These are phyloP conservation scores for Corapipo altera DNA, from an alignment of 2,113 vertebrate genomes.

Conservation along the genomic window DNA sequence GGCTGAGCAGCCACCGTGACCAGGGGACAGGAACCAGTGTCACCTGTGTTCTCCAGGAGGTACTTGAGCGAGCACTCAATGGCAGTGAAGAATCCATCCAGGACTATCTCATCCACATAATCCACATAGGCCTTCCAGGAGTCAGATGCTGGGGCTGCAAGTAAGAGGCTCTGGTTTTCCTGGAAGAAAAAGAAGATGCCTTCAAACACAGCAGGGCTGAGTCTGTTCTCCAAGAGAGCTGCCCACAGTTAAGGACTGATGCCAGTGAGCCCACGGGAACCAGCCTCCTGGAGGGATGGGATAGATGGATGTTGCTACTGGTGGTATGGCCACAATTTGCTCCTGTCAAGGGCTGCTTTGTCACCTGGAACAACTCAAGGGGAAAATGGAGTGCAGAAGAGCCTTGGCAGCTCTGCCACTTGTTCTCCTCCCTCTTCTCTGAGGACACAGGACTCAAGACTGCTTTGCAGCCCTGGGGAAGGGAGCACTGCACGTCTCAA, in stretches of 20 bases:
- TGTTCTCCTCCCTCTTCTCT: neutral
- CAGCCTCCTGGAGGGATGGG: accelerated
- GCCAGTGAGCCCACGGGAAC: neutral
- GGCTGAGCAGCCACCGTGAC: neutral
- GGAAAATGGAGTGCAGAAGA: neutral
- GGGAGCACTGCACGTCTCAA: neutral
- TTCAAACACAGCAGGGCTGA: neutral
- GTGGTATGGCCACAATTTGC: accelerated
- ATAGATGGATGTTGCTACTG: neutral
- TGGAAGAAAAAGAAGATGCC: conserved; percentile 46
- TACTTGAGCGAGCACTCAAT: conserved; percentile 87
- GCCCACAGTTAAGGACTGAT: neutral
- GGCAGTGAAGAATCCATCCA: conserved; percentile 87
- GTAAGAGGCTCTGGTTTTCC: conserved; percentile 85
- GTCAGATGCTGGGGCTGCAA: conserved; percentile 75
- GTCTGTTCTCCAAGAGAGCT: neutral
- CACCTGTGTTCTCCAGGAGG: conserved; percentile 91
- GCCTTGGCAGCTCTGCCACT: neutral
- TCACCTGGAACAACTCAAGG: neutral
- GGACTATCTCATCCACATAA: conserved; percentile 87
- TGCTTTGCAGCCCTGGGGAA: neutral
- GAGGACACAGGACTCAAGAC: neutral
- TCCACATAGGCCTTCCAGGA: conserved; percentile 86
- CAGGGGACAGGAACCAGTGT: neutral
- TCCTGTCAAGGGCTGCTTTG: neutral